Evolutionary conservation across 2,888 invertebrate species (phyloP).

Genomic region (Pseudeuparius sepicola): DNA sequence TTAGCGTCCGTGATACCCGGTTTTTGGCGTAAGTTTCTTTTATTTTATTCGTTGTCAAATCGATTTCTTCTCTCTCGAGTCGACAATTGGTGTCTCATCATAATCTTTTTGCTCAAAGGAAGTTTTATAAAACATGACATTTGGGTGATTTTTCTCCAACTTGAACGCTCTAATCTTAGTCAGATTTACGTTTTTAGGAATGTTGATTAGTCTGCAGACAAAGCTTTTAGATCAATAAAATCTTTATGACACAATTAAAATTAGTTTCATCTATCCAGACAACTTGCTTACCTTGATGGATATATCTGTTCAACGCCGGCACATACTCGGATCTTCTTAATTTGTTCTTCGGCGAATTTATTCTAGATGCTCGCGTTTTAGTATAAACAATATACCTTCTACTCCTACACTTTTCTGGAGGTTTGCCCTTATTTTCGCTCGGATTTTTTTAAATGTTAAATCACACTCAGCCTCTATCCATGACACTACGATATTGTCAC

Average conservation of each 20-base stretch:
- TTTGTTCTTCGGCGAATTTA: too few relatives aligned
- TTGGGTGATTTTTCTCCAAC: slow-evolving; percentile 6
- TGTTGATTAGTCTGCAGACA: slow-evolving; percentile 2
- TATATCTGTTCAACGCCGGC: too few relatives aligned
- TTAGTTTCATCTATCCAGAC: too few relatives aligned
- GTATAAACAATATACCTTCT: too few relatives aligned
- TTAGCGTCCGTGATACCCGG: slow-evolving; percentile 4
- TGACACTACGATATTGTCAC: too few relatives aligned
- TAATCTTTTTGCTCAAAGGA: slow-evolving; percentile 8
- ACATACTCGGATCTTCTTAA: too few relatives aligned
- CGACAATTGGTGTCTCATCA: slow-evolving; percentile 5
- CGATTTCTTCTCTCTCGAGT: slow-evolving; percentile 6
- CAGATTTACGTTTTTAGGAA: slow-evolving; percentile 5
- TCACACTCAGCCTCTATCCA: too few relatives aligned
- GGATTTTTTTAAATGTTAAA: too few relatives aligned
- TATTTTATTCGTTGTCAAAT: slow-evolving; percentile 1
- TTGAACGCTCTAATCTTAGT: slow-evolving; percentile 5
- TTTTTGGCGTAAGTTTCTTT: slow-evolving; percentile 4
- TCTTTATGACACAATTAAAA: slow-evolving; percentile 9
- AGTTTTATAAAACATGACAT: slow-evolving; percentile 7
- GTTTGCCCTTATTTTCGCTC: too few relatives aligned
- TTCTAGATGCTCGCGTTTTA: too few relatives aligned
- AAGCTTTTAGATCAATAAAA: slow-evolving; percentile 4
- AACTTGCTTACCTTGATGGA: too few relatives aligned
- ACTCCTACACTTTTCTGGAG: too few relatives aligned